Evolutionary conservation across 2,888 invertebrate genomes (phyloP), one percentile per base, ranked within the genome.

Genomic region (Bimastos eiseni): DNA sequence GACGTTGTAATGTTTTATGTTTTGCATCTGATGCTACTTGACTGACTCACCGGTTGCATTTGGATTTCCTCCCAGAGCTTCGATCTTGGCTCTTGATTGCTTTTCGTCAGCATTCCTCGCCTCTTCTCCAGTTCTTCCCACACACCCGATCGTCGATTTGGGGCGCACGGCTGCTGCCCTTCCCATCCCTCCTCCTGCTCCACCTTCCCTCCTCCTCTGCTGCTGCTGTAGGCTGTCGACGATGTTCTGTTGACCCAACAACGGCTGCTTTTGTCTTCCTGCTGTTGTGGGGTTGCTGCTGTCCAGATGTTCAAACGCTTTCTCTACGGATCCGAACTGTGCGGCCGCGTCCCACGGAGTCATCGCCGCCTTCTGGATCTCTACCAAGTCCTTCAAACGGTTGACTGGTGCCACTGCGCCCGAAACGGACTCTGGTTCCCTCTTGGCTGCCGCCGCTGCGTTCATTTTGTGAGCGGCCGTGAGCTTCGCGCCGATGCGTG

Each of bases 281-380:
- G 88, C 89, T n/a, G n/a, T n/a, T n/a, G n/a, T 24, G 49, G 44
- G 44, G 44, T 21, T 13, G 44, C 88, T 92, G 44, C 89, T 92
- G 70, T 91, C 91, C 36, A 93, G 91, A 91, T 94, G 94, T n/a
- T 96, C 95, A 94, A 97, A 97, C n/a, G 97, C 97, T 8, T 96
- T 95, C 91, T 97, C 97, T 4, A 97, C 97, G 55, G 91, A 91
- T n/a, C 92, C 92, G 84, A 89, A 91, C 24, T 90, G 89, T 15
- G 84, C 92, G 19, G 91, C 91, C 2, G 92, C 91, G 33, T 92
- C 92, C 92, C 92, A 92, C 11, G 92, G 92, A 34, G 92, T 91
- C 90, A 92, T 91, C 41, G 70, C 41, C 19, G 91, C 70, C 89
- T 92, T 92, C 19, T 91, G 83, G 33, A 89, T 83, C n/a, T 92